Evolutionary conservation across 2,797 vertebrate genomes (phyloP).

Genomic region (Manis javanica): DNA sequence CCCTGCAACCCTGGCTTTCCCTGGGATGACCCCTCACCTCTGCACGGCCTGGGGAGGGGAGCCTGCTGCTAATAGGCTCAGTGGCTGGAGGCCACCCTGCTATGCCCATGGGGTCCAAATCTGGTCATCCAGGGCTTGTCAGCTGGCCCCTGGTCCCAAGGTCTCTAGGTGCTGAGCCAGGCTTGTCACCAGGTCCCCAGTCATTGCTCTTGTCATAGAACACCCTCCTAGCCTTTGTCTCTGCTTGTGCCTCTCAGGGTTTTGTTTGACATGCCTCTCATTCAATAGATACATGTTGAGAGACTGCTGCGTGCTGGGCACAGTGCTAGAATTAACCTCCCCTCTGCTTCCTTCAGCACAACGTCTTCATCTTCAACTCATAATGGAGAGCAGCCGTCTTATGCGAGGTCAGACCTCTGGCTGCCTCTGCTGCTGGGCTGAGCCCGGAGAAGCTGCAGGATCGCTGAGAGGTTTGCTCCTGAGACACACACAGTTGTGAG

Average conservation of each 20-base stretch:
- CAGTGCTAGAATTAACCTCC: slow-evolving; percentile 36
- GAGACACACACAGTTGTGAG: background rate
- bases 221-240: background rate
- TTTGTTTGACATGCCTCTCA: background rate
- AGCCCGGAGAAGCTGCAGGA: background rate
- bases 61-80: background rate
- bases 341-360: background rate
- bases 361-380: slow-evolving; percentile 49
- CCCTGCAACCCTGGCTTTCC: slow-evolving; percentile 67
- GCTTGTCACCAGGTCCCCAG: background rate
- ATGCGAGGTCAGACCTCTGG: slow-evolving; percentile 49
- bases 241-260: background rate
- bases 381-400: slow-evolving; percentile 35
- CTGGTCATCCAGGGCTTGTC: background rate
- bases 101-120: background rate
- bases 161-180: slow-evolving; percentile 8
- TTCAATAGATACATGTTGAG: slow-evolving; percentile 36
- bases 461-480: background rate
- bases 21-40: slow-evolving; percentile 73
- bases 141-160: background rate
- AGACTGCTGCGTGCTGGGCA: slow-evolving; percentile 29
- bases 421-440: background rate
- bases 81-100: background rate
- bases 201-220: background rate
- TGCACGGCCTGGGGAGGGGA: background rate